Conservation (phyloP, 2,888 invertebrate species). For the Brachynemurus nebulosus region DNA sequence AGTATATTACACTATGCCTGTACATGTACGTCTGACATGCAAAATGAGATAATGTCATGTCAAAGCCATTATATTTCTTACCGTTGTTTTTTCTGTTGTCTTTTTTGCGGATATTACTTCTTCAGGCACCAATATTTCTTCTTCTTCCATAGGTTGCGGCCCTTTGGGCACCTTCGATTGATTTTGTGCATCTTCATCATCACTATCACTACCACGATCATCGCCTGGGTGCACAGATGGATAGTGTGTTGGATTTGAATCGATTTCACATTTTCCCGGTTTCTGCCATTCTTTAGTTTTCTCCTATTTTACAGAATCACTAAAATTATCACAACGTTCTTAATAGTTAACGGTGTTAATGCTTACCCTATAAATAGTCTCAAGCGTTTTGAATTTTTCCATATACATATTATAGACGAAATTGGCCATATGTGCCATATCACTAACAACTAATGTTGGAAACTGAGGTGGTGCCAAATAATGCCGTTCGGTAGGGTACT, state of each 20-base stretch:
- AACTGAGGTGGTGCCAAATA: constrained; percentile 31
- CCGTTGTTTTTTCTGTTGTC: constrained; percentile 1
- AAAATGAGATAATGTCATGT: too few relatives aligned
- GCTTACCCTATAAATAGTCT: constrained; percentile 34
- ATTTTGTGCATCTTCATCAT: constrained; percentile 34
- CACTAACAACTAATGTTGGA: constrained; percentile 49
- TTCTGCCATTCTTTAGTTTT: constrained; percentile 41
- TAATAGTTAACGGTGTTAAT: constrained; percentile 3
- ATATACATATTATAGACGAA: constrained; percentile 90
- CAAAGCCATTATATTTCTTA: too few relatives aligned
- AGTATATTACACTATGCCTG: too few relatives aligned
- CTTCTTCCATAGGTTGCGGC: constrained; percentile 10
- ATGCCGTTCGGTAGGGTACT: constrained; percentile 55
- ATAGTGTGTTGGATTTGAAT: constrained; percentile 39
- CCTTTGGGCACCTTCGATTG: constrained; percentile 9
- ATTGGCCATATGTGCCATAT: constrained; percentile 92
- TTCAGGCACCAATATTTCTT: constrained; percentile 7
- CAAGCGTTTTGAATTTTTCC: constrained; percentile 51
- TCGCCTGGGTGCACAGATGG: constrained; percentile 55
- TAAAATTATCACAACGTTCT: not conserved
- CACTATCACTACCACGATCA: constrained; percentile 44
- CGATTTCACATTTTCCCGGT: constrained; percentile 41
- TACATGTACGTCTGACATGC: too few relatives aligned
- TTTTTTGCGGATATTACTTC: constrained; percentile 1
- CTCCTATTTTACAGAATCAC: constrained; percentile 27